phyloP scores from a whole-genome alignment of 2,797 vertebrate species.

The Pelobates cultripes region DNA sequence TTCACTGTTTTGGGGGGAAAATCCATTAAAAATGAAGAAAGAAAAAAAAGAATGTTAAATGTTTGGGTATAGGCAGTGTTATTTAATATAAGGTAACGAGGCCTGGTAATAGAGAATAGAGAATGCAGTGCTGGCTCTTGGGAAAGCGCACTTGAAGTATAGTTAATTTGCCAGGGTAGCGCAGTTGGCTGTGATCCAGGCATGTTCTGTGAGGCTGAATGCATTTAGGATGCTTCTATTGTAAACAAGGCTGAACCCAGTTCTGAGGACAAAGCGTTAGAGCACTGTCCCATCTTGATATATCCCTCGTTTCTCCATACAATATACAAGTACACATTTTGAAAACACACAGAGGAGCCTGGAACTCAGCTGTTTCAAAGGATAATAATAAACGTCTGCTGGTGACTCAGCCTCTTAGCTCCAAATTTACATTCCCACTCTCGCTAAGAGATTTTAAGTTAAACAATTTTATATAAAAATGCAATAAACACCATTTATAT shows the following conservation, averaged over 20 bases:
- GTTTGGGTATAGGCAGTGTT: not conserved
- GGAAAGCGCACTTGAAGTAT: not conserved
- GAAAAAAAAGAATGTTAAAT: not conserved
- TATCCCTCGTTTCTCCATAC: constrained; percentile 47
- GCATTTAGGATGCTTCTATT: constrained; percentile 43
- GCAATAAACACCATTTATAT: constrained; percentile 67
- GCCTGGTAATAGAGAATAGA: no score
- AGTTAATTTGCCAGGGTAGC: constrained; percentile 1
- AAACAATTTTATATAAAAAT: constrained; percentile 71
- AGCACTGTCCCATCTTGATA: constrained; percentile 49
- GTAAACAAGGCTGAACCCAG: constrained; percentile 51
- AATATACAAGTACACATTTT: constrained; percentile 65
- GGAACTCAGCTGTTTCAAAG: constrained; percentile 68
- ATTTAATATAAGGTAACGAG: not conserved
- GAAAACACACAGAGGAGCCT: constrained; percentile 61
- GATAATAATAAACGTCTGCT: constrained; percentile 71
- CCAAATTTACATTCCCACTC: constrained; percentile 70
- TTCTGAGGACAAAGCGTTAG: constrained; percentile 42
- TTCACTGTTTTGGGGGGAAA: no score
- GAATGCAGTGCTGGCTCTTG: not conserved
- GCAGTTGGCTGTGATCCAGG: not conserved
- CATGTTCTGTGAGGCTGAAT: constrained; percentile 25
- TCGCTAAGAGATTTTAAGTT: constrained; percentile 66
- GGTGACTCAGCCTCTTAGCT: constrained; percentile 62
- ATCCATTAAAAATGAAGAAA: not conserved